These are phyloP conservation scores for Egretta garzetta DNA, from an alignment of 2,113 vertebrate genomes.

Conservation along the genomic window DNA sequence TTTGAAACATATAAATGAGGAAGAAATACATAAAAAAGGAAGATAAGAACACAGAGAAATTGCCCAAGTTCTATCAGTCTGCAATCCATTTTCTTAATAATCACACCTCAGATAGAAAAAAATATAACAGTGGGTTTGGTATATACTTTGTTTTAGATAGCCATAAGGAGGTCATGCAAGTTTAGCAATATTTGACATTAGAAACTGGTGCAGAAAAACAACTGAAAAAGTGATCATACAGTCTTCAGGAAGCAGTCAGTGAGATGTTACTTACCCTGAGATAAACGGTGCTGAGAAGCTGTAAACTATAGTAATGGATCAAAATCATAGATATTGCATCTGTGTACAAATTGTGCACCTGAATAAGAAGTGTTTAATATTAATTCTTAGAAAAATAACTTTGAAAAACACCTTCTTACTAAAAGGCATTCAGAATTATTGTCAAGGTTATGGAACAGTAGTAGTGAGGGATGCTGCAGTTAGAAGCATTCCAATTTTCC, in stretches of 20 bases:
- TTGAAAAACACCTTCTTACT: neutral
- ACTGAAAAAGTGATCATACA: neutral
- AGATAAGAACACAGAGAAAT: neutral
- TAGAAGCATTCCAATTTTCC: neutral
- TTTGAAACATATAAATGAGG: neutral
- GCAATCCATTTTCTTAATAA: neutral
- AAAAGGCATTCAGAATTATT: neutral
- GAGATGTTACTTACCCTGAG: neutral
- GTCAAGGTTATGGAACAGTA: neutral
- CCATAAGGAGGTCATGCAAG: neutral
- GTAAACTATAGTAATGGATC: neutral
- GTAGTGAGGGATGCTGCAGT: neutral
- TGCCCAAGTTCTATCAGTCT: neutral
- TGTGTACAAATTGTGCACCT: neutral
- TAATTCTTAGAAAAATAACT: neutral
- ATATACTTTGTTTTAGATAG: neutral
- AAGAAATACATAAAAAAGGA: neutral
- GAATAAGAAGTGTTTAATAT: neutral
- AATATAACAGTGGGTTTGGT: neutral
- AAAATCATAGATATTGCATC: neutral
- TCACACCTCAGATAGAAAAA: neutral
- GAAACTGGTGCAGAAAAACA: neutral
- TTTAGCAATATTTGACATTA: neutral
- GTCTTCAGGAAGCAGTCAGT: neutral
- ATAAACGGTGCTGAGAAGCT: neutral